Conservation (phyloP, 2,113 vertebrate species). For the Cacatua alba region DNA sequence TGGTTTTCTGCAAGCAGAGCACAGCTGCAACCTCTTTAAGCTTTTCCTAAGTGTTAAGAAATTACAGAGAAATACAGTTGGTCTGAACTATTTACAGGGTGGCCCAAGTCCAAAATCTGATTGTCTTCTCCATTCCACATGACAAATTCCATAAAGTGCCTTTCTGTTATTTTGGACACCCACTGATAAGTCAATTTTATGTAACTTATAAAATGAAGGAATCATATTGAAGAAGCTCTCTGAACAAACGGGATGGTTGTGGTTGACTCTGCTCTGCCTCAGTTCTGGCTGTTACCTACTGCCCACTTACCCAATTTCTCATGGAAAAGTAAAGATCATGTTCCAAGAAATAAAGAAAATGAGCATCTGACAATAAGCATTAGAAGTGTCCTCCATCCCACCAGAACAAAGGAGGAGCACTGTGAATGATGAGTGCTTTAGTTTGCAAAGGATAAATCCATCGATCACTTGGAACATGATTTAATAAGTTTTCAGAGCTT, state of each 20-base stretch:
- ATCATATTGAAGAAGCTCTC: neutral
- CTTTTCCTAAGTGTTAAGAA: neutral
- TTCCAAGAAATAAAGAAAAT: slow-evolving; percentile 39
- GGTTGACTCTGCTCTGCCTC: neutral
- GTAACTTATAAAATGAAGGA: neutral
- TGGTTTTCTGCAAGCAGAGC: neutral
- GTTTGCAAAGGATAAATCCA: slow-evolving; percentile 39
- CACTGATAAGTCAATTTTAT: neutral
- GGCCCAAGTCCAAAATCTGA: neutral
- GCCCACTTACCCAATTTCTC: slow-evolving; percentile 8
- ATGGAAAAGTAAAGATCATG: neutral
- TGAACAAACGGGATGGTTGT: neutral
- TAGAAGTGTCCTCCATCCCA: neutral
- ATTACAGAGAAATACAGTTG: neutral
- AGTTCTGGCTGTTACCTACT: slow-evolving; percentile 1
- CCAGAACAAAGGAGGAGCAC: neutral
- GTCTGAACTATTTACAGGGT: neutral
- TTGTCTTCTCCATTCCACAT: neutral
- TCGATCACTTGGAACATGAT: slow-evolving; percentile 21
- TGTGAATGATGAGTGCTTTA: neutral
- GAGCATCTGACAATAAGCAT: neutral
- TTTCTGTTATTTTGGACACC: neutral
- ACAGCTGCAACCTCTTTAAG: neutral
- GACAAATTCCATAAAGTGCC: neutral
- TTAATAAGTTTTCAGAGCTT: slow-evolving; percentile 1